These are phyloP conservation scores for Dysidea cf. avara DNA, from an alignment of 37 sponge, comb jelly and placozoan species.

Conservation along the genomic window DNA sequence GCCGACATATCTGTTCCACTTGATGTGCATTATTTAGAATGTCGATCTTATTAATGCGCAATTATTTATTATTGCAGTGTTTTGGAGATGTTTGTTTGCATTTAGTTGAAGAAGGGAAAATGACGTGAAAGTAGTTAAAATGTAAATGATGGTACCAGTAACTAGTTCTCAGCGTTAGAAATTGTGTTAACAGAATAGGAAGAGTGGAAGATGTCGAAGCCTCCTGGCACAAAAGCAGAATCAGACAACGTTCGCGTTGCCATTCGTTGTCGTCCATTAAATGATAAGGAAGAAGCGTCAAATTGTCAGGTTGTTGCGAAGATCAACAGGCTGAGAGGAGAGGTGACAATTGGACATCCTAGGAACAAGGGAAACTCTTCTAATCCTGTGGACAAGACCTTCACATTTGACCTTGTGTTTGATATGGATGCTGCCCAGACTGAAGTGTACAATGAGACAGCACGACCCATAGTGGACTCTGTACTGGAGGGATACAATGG, in stretches of 20 bases:
- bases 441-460: conserved; percentile 90
- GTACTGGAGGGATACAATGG: conserved; percentile 99
- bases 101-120: too few species aligned
- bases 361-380: background rate
- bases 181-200: too few species aligned
- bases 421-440: conserved; percentile 79
- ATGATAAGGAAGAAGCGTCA: conserved; percentile 38
- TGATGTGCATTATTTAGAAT: too few species aligned
- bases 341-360: conserved; percentile 24
- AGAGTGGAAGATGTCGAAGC: too few species aligned
- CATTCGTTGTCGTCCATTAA: conserved; percentile 89
- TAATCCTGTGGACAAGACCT: conserved; percentile 20
- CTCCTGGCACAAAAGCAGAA: conserved; percentile 21
- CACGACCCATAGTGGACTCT: conserved; percentile 86
- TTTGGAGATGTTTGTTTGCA: too few species aligned
- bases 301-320: conserved; percentile 32
- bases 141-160: too few species aligned
- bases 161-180: too few species aligned
- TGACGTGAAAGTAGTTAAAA: too few species aligned
- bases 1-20: too few species aligned
- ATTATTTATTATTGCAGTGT: too few species aligned
- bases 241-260: conserved; percentile 86
- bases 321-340: conserved; percentile 67
- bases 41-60: too few species aligned
- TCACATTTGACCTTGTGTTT: conserved; percentile 93